phyloP scores from a whole-genome alignment of 2,797 vertebrate genomes.

The Phylloscopus collybita region DNA sequence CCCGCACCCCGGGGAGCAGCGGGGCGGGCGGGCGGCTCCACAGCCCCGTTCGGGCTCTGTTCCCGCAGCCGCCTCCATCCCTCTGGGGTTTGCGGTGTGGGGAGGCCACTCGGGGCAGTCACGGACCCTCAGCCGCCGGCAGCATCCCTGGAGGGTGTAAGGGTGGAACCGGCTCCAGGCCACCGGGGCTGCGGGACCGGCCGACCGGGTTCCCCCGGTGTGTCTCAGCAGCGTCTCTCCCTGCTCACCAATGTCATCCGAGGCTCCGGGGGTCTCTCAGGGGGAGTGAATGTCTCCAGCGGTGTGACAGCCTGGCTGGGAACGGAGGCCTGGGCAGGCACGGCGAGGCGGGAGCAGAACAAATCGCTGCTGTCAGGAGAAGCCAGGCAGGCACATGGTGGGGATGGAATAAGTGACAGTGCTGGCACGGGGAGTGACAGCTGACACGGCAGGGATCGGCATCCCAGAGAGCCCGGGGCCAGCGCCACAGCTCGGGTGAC shows the following conservation, averaged over 20 bases:
- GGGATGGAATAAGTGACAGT: background rate
- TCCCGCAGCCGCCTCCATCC: background rate
- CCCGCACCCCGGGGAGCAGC: background rate
- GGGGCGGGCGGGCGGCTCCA: background rate
- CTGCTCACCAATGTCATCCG: background rate
- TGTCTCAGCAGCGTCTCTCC: background rate
- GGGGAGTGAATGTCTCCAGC: background rate
- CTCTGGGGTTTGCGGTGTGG: no score
- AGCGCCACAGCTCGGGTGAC: background rate
- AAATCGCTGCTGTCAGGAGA: background rate
- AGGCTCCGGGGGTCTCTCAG: background rate
- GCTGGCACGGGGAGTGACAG: background rate
- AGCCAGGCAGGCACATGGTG: background rate
- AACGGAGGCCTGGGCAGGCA: background rate
- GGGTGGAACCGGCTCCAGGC: rapidly evolving
- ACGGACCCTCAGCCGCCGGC: no score
- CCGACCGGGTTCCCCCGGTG: background rate
- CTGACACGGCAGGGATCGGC: background rate
- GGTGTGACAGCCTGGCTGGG: background rate
- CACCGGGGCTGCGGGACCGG: rapidly evolving
- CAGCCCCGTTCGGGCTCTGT: background rate
- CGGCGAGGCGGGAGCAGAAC: rapidly evolving
- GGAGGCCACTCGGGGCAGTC: background rate
- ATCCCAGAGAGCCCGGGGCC: background rate
- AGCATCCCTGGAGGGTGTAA: background rate